Evolutionary conservation across 1,140 invertebrate species (phyloP), one percentile per base, ranked within the genome.

Genomic region (Agraylea sexmaculata): DNA sequence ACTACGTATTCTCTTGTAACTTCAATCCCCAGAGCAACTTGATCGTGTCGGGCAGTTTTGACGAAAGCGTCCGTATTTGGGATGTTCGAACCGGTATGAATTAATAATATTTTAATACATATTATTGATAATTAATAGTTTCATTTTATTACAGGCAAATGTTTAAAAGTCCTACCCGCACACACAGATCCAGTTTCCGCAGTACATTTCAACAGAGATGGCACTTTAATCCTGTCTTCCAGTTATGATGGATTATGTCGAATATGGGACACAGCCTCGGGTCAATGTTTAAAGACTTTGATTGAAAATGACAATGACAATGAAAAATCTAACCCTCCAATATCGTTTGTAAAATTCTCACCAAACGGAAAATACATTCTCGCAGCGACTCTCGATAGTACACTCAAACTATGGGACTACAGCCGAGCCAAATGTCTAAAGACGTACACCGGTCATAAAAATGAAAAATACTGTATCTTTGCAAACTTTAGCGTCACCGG

Each of bases 131-230:
- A 7, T 1, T 18, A n/a, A n/a, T n/a, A n/a, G n/a, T n/a, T n/a
- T n/a, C n/a, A n/a, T 40, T 21, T 30, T 13, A 55, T 42, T 56
- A 13, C 41, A 66, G 63, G 63, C 10, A 97, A 95, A 73, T 98
- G 93, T 72, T 69, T 99, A 34, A 97, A 96, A 70, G 97, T 92
- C 4, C 64, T 99, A 52, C 95, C 95, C 28, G 96, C 95, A 16
- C 95, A 99, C 69, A 96, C 93, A n/a, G 96, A 99, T 74, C 95
- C 95, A 45, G 95, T 99, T 4, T 96, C 91, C 54, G 94, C 96
- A 15, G 86, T 90, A 36, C 87, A 96, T 66, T 98, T 98, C 57
- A 98, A 98, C 62, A 78, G 94, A 62, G 95, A 99, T 69, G 95
- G 95, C 5, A 91, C 90, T 15, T 71, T 99, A 30, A 97, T 99